Evolutionary conservation across 2,888 invertebrate species (phyloP).

Genomic region (Agrochola lota): DNA sequence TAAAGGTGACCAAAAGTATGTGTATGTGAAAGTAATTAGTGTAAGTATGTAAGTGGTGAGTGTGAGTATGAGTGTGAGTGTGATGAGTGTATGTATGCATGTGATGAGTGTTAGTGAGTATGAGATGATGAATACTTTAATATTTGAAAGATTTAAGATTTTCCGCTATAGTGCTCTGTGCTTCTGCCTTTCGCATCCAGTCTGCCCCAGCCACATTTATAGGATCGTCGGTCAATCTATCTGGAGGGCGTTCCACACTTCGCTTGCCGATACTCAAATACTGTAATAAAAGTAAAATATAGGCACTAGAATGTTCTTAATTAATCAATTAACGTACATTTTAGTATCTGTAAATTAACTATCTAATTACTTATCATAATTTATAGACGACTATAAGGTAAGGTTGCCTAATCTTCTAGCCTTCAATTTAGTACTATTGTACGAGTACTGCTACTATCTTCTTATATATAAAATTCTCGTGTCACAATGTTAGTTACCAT

Average conservation of each 20-base stretch:
- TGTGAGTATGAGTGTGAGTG: too few relatives aligned
- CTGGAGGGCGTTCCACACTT: not conserved
- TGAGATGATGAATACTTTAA: too few relatives aligned
- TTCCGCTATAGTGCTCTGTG: too few relatives aligned
- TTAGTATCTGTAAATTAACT: slow-evolving; percentile 2
- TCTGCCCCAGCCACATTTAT: not conserved
- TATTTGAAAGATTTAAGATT: too few relatives aligned
- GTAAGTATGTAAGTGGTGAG: too few relatives aligned
- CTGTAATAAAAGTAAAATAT: slow-evolving; percentile 6
- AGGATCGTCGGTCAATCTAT: not conserved
- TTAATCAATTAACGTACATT: not conserved
- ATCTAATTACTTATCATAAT: slow-evolving; percentile 13
- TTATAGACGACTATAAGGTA: slow-evolving; percentile 16
- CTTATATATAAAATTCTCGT: too few relatives aligned
- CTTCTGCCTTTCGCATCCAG: not conserved
- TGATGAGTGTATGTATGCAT: too few relatives aligned
- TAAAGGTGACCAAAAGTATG: too few relatives aligned
- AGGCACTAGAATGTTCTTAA: not conserved
- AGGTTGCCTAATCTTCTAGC: slow-evolving; percentile 1
- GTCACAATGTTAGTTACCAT: too few relatives aligned
- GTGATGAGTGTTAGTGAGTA: too few relatives aligned
- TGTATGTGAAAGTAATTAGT: too few relatives aligned
- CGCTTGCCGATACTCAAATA: not conserved
- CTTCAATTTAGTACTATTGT: not conserved
- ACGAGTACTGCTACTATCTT: too few relatives aligned